phyloP scores from a whole-genome alignment of 1,140 invertebrate genomes.

The Lepidurus packardi region DNA sequence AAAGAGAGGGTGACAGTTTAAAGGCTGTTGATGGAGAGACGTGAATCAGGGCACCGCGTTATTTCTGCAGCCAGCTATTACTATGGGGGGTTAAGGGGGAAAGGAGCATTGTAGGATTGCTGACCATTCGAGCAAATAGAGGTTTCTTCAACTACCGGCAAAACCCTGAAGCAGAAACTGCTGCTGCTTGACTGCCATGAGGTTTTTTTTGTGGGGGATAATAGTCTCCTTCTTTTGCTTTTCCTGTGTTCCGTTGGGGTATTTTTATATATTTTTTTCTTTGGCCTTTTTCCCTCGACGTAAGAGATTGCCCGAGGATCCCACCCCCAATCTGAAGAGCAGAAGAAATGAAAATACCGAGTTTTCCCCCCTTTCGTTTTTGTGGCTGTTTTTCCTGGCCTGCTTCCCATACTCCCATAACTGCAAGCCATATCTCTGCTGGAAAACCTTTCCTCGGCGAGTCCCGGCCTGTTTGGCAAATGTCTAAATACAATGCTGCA shows the following conservation, averaged over 20 bases:
- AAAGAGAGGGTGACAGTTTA: no score
- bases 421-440: no score
- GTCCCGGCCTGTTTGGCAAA: no score
- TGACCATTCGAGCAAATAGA: conserved; percentile 11
- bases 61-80: no score
- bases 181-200: not conserved
- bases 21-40: no score
- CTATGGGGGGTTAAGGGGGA: not conserved
- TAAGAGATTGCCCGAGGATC: not conserved
- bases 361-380: not conserved
- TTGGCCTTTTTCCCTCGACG: not conserved
- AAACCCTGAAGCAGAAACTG: not conserved
- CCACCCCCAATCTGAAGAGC: not conserved
- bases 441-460: no score
- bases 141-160: not conserved
- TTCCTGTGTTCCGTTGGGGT: not conserved
- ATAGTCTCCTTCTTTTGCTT: not conserved
- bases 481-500: no score
- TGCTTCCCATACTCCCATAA: not conserved
- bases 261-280: not conserved
- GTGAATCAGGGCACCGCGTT: no score
- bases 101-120: not conserved
- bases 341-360: not conserved
- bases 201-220: not conserved
- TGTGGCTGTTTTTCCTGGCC: not conserved